phyloP scores from a whole-genome alignment of 37 sponge, comb jelly and placozoan species.

The Aphrocallistes beatrix region DNA sequence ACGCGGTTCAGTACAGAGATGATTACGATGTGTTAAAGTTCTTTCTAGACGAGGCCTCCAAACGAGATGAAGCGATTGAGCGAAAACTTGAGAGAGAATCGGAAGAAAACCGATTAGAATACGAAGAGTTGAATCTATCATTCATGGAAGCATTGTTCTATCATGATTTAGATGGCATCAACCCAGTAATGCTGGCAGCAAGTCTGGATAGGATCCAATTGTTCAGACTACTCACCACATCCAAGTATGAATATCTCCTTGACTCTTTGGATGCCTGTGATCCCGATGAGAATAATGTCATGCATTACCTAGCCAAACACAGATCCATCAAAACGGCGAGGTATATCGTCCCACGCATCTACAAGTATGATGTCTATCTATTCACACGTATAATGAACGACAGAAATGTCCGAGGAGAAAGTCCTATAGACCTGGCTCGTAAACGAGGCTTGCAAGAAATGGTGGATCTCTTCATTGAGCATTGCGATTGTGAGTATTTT shows the following conservation, averaged over 20 bases:
- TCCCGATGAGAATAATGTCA: constrained; percentile 2
- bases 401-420: background rate
- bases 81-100: no score
- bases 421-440: background rate
- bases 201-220: background rate
- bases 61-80: background rate
- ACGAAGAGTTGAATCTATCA: no score
- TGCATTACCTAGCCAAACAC: background rate
- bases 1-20: background rate
- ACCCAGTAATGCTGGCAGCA: background rate
- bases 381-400: background rate
- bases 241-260: background rate
- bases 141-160: background rate
- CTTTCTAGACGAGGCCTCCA: background rate
- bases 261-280: background rate
- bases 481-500: background rate
- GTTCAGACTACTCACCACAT: background rate
- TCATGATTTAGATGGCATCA: background rate
- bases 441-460: background rate
- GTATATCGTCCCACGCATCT: background rate
- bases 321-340: background rate
- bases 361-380: background rate
- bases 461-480: background rate
- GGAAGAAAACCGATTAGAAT: no score
- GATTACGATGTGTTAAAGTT: background rate